These are phyloP conservation scores for Cheirogaleus medius DNA, from an alignment of 2,113 vertebrate species.

Conservation along the genomic window DNA sequence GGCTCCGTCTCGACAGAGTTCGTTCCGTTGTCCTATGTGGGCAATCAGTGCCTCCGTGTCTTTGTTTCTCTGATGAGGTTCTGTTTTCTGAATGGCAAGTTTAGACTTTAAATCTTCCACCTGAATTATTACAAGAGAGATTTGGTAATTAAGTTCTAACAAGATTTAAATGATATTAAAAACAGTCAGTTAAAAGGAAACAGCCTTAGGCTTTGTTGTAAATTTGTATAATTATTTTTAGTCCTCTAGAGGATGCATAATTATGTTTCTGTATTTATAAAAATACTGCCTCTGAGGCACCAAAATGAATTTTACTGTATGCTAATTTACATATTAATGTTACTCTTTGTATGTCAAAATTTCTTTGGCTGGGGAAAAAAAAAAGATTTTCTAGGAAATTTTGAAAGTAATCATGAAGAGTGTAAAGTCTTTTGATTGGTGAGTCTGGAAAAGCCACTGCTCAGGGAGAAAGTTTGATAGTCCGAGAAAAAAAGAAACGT, in stretches of 20 bases:
- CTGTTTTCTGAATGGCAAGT: conserved; percentile 90
- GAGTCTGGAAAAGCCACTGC: not conserved
- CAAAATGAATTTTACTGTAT: conserved; percentile 87
- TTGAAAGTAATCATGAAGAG: conserved; percentile 70
- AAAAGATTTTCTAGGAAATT: conserved; percentile 74
- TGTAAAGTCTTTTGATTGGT: conserved; percentile 44
- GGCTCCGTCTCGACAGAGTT: conserved; percentile 81
- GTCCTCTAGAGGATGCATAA: conserved; percentile 87
- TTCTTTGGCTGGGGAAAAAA: conserved; percentile 66
- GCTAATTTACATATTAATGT: conserved; percentile 86
- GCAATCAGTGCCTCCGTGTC: conserved; percentile 84
- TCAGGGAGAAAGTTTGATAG: conserved; percentile 40
- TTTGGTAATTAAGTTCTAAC: conserved; percentile 91
- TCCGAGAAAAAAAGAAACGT: not conserved
- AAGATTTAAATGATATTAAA: conserved; percentile 91
- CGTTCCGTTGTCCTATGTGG: conserved; percentile 85
- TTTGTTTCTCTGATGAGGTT: conserved; percentile 91
- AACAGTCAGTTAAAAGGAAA: conserved; percentile 88
- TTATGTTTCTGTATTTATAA: conserved; percentile 91
- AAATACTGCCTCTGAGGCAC: conserved; percentile 87
- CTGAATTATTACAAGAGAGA: conserved; percentile 88
- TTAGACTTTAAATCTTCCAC: conserved; percentile 93
- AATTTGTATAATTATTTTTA: conserved; percentile 90
- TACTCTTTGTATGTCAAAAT: conserved; percentile 79
- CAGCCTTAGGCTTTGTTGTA: conserved; percentile 89